These are phyloP conservation scores for Allacma fusca DNA, from an alignment of 2,888 invertebrate genomes.

Conservation along the genomic window DNA sequence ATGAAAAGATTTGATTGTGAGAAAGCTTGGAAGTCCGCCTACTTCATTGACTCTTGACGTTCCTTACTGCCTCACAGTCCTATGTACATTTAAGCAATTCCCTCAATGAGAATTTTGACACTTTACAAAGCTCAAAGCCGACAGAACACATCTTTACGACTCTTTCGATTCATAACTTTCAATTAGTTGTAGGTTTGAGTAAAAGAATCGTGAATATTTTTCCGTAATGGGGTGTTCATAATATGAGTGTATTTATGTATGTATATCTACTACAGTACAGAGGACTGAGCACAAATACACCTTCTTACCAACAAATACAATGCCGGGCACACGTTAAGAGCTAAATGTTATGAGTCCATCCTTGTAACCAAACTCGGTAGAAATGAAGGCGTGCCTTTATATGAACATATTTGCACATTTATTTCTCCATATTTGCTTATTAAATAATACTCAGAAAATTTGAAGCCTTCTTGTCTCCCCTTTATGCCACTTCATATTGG, in stretches of 20 bases:
- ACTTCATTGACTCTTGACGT: constrained; percentile 34
- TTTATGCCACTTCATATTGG: not conserved
- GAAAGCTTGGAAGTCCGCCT: constrained; percentile 28
- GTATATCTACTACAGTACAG: no score
- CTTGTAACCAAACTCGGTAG: constrained; percentile 20
- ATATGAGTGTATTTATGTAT: no score
- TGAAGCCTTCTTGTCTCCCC: not conserved
- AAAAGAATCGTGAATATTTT: constrained; percentile 31
- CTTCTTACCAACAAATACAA: no score
- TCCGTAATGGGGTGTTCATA: not conserved
- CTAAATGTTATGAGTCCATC: no score
- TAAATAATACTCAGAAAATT: not conserved
- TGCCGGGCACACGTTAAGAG: no score
- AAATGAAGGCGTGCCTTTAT: constrained; percentile 25
- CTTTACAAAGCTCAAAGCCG: constrained; percentile 25
- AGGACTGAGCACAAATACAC: no score
- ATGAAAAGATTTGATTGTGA: constrained; percentile 37
- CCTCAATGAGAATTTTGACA: constrained; percentile 37
- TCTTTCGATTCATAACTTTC: constrained; percentile 37
- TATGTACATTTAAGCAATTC: not conserved
- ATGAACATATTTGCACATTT: constrained; percentile 6
- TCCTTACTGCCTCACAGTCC: not conserved
- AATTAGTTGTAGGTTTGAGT: constrained; percentile 19
- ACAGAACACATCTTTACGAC: constrained; percentile 26
- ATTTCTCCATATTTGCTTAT: not conserved